These are phyloP conservation scores for Callithrix jacchus DNA, from an alignment of 2,113 vertebrate genomes.

Conservation along the genomic window DNA sequence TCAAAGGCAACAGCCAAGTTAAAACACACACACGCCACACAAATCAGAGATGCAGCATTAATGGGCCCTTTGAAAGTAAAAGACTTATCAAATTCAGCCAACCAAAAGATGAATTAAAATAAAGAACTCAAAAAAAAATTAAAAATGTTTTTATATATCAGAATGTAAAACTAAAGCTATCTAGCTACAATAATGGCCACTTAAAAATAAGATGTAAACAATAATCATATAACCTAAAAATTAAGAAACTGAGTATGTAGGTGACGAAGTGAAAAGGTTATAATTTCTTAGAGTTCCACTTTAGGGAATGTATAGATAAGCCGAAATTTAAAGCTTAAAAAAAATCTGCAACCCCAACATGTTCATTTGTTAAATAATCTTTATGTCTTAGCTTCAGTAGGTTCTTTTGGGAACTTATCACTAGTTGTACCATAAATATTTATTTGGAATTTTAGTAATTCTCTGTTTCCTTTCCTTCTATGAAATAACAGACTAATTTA, in stretches of 20 bases:
- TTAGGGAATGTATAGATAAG: neutral
- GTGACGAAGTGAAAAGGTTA: neutral
- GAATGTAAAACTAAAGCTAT: neutral
- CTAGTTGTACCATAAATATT: neutral
- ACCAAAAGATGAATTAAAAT: neutral
- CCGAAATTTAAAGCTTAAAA: neutral
- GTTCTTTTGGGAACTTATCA: neutral
- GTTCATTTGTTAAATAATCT: neutral
- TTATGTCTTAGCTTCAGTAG: neutral
- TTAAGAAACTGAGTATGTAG: neutral
- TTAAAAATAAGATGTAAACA: neutral
- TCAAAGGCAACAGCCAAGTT: neutral
- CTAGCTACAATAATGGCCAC: neutral
- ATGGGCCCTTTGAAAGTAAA: neutral
- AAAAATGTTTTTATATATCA: neutral
- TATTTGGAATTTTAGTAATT: neutral
- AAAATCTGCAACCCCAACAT: neutral
- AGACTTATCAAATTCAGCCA: neutral
- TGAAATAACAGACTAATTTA: neutral
- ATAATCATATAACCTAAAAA: neutral
- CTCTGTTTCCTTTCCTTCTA: neutral
- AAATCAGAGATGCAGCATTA: neutral
- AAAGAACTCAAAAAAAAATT: neutral
- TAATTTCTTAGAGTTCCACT: neutral
- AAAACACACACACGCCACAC: neutral